These are phyloP conservation scores for Emmelina monodactyla DNA, from an alignment of 2,888 invertebrate species.

Conservation along the genomic window DNA sequence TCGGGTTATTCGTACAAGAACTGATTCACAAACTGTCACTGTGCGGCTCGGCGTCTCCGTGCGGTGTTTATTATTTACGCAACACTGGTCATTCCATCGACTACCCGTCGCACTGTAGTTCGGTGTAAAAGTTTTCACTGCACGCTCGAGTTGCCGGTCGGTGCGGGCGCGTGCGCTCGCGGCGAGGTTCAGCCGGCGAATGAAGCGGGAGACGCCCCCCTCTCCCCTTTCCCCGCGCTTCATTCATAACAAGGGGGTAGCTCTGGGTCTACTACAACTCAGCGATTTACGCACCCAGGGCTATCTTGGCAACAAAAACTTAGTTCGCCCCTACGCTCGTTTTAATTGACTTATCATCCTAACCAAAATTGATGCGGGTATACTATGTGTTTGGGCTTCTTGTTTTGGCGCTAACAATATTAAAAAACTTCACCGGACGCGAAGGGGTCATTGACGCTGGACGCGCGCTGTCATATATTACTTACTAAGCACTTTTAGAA, in stretches of 20 bases:
- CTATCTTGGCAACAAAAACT: no score
- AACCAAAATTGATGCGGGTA: no score
- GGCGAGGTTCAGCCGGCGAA: slow-evolving; percentile 45
- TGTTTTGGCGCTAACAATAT: no score
- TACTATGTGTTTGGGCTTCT: no score
- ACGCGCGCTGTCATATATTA: no score
- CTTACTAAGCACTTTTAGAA: no score
- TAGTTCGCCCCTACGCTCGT: no score
- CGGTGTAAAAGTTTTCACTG: slow-evolving; percentile 53
- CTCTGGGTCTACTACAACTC: no score
- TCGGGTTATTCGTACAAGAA: slow-evolving; percentile 32
- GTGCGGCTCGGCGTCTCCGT: slow-evolving; percentile 29
- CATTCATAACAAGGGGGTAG: slow-evolving; percentile 62
- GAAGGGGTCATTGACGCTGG: no score
- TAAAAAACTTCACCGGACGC: no score
- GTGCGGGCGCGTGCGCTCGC: slow-evolving; percentile 26
- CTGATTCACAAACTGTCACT: slow-evolving; percentile 50
- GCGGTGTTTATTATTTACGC: slow-evolving; percentile 28
- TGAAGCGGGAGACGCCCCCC: slow-evolving; percentile 27
- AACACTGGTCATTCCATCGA: slow-evolving; percentile 48
- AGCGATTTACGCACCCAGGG: no score
- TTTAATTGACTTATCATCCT: no score
- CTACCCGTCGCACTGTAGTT: slow-evolving; percentile 53
- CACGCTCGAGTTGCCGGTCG: slow-evolving; percentile 43
- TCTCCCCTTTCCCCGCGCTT: slow-evolving; percentile 21